phyloP scores from a whole-genome alignment of 2,113 vertebrate species.

The Rhombomys opimus region DNA sequence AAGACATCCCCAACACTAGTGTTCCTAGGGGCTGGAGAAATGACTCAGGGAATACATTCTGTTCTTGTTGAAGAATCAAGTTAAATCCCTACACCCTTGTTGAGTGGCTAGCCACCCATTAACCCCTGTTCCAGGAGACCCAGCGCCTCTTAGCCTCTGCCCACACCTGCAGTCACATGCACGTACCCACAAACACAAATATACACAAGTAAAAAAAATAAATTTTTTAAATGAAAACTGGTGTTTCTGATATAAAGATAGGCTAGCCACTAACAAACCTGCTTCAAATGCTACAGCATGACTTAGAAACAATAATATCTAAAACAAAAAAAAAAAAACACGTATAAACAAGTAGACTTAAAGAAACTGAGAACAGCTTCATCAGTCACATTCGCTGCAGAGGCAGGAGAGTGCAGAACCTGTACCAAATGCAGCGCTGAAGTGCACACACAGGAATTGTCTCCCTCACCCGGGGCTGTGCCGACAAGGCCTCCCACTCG shows the following conservation, averaged over 20 bases:
- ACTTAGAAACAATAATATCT: background rate
- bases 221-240: background rate
- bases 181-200: background rate
- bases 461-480: rapidly evolving
- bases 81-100: background rate
- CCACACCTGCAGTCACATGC: background rate
- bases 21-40: background rate
- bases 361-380: background rate
- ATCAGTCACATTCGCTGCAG: background rate
- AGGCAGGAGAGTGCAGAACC: background rate
- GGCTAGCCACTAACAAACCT: background rate
- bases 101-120: background rate
- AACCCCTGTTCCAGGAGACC: background rate
- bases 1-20: background rate
- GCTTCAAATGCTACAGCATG: background rate
- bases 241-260: background rate
- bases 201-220: background rate
- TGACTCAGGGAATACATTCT: background rate
- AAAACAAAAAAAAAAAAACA: background rate
- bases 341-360: background rate
- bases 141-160: background rate
- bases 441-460: rapidly evolving
- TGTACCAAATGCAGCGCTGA: rapidly evolving
- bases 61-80: background rate
- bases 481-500: rapidly evolving